These are phyloP conservation scores for Venusia cambrica DNA, from an alignment of 2,888 invertebrate genomes.

Conservation along the genomic window DNA sequence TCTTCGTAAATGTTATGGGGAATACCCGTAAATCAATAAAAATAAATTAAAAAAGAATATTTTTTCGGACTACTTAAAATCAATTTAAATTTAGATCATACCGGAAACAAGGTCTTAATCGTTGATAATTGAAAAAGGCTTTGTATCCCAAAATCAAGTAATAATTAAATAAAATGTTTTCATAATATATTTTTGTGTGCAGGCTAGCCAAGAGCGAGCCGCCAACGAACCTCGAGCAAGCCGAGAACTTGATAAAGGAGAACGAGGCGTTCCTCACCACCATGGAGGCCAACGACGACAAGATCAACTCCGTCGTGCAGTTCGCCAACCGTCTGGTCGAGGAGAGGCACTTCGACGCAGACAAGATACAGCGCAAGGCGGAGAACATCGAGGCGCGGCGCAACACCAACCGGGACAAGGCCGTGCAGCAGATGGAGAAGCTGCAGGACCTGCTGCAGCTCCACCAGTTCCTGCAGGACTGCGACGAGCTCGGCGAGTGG, in stretches of 20 bases:
- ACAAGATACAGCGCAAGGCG: constrained; percentile 97
- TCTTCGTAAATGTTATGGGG: too few relatives aligned
- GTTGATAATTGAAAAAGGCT: too few relatives aligned
- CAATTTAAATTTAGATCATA: too few relatives aligned
- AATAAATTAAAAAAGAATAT: too few relatives aligned
- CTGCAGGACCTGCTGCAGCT: constrained; percentile 96
- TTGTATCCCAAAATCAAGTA: too few relatives aligned
- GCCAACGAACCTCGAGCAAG: constrained; percentile 96
- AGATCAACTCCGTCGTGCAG: constrained; percentile 97
- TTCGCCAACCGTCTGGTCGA: constrained; percentile 95
- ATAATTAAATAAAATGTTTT: too few relatives aligned
- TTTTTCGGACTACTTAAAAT: too few relatives aligned
- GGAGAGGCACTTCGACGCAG: constrained; percentile 97
- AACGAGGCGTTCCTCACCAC: constrained; percentile 99
- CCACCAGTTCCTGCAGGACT: constrained; percentile 97
- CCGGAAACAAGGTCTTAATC: too few relatives aligned
- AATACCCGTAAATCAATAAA: too few relatives aligned
- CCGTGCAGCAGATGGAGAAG: constrained; percentile 94
- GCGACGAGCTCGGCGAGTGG: constrained; percentile 99
- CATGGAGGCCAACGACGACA: constrained; percentile 99
- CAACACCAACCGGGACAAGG: constrained; percentile 94
- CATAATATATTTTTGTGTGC: constrained; percentile 8
- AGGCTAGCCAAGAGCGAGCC: constrained; percentile 96
- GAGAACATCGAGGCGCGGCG: constrained; percentile 96
- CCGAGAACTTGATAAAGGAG: constrained; percentile 97